Percentiles rank a stretch among this genome's conserved stretches.
Evolutionary conservation across 2,888 invertebrate genomes (phyloP).

Genomic region (Minunthozetes semirufus): DNA sequence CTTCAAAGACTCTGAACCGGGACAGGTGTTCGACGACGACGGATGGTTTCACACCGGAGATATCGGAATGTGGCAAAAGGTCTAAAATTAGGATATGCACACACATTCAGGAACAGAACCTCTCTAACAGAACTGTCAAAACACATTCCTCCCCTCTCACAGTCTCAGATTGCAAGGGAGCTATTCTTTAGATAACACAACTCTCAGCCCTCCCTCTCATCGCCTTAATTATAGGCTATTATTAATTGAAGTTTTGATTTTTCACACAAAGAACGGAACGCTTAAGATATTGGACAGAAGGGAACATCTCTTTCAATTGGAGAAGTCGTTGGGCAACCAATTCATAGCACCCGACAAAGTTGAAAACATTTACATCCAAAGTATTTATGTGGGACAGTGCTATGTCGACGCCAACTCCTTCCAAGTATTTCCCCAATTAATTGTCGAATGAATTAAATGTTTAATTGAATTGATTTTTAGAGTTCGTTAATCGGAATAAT

Average conservation of each 20-base stretch:
- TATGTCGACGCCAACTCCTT: conserved; percentile 95
- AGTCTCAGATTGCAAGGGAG: too few species aligned
- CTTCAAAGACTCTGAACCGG: conserved; percentile 82
- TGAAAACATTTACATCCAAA: conserved; percentile 87
- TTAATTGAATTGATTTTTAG: not conserved
- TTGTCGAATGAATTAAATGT: not conserved
- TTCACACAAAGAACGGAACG: conserved; percentile 64
- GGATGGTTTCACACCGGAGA: conserved; percentile 98
- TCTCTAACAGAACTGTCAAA: not conserved
- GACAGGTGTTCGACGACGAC: conserved; percentile 76
- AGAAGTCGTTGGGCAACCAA: conserved; percentile 60
- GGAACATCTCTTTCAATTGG: conserved; percentile 93
- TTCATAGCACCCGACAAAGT: conserved; percentile 99
- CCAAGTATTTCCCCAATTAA: conserved; percentile 52
- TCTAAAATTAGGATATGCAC: conserved; percentile 46
- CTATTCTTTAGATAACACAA: too few species aligned
- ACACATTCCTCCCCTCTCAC: too few species aligned
- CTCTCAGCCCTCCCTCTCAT: too few species aligned
- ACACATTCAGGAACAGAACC: not conserved
- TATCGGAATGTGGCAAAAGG: conserved; percentile 88
- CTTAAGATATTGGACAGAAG: conserved; percentile 93
- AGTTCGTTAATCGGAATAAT: conserved; percentile 29
- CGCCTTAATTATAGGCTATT: not conserved
- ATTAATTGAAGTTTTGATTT: not conserved
- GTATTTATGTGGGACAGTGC: conserved; percentile 88